Percentiles rank a stretch among this genome's conserved stretches.
phyloP scores from a whole-genome alignment of 2,113 vertebrate species.

The Grammomys surdaster region DNA sequence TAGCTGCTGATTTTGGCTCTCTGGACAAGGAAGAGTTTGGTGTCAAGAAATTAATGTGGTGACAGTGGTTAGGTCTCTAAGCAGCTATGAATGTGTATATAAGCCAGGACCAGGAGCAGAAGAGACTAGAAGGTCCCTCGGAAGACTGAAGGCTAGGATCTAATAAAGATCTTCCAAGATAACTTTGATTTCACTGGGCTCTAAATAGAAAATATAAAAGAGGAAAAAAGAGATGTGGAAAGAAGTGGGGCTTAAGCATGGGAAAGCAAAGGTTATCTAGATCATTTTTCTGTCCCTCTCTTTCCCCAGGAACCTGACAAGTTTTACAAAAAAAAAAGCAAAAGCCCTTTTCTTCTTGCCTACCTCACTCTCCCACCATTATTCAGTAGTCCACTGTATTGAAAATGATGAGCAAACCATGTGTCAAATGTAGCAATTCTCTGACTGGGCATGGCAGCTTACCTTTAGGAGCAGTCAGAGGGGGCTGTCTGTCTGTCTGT shows the following conservation, averaged over 20 bases:
- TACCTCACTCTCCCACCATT: background rate
- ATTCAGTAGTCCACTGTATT: background rate
- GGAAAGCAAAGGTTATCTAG: background rate
- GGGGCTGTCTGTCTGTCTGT: background rate
- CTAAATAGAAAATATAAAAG: background rate
- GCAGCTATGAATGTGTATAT: background rate
- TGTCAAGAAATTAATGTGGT: background rate
- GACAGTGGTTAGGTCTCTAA: background rate
- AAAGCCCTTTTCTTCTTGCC: background rate
- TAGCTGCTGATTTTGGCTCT: background rate
- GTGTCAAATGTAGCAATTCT: background rate
- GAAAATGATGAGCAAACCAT: background rate
- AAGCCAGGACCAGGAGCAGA: background rate
- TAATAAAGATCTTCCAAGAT: background rate
- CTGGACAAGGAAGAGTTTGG: background rate
- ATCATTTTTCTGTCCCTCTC: background rate
- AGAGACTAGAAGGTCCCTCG: background rate
- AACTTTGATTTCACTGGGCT: background rate
- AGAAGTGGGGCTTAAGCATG: rapidly evolving
- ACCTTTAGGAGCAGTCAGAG: background rate
- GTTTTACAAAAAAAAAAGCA: background rate
- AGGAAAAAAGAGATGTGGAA: rapidly evolving
- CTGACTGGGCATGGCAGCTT: background rate
- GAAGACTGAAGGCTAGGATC: background rate
- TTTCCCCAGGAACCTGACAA: background rate